Evolutionary conservation across 2,797 vertebrate species (phyloP).

Genomic region (Esox masquinongy): DNA sequence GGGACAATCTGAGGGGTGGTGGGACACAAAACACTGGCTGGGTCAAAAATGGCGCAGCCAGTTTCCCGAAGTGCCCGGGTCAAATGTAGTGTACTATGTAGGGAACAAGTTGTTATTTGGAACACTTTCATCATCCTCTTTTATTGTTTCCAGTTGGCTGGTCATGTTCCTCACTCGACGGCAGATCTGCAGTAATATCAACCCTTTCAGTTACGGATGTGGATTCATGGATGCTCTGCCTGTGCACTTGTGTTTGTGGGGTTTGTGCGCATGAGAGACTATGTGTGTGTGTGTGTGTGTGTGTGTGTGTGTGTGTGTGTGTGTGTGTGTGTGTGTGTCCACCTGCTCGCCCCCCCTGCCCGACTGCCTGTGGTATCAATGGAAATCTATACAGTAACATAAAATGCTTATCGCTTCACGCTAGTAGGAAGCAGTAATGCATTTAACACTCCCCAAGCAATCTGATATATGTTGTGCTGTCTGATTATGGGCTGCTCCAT

Average conservation of each 20-base stretch:
- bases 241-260: background rate
- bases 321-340: too few species aligned
- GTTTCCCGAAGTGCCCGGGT: background rate
- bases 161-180: background rate
- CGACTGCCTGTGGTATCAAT: background rate
- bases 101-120: conserved; percentile 1
- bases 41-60: background rate
- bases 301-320: too few species aligned
- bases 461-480: background rate
- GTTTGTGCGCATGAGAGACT: background rate
- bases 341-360: background rate
- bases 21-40: conserved; percentile 23
- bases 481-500: too few species aligned
- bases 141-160: background rate
- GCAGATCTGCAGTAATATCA: too few species aligned
- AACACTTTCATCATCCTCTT: conserved; percentile 6
- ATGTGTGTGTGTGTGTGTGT: background rate
- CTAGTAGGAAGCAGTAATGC: too few species aligned
- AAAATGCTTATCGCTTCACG: too few species aligned
- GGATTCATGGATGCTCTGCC: background rate
- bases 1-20: conserved; percentile 68
- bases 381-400: too few species aligned
- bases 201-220: background rate
- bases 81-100: background rate
- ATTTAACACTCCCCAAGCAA: background rate